Evolutionary conservation across 2,797 vertebrate genomes (phyloP).

Genomic region (Sebastes nivosus): DNA sequence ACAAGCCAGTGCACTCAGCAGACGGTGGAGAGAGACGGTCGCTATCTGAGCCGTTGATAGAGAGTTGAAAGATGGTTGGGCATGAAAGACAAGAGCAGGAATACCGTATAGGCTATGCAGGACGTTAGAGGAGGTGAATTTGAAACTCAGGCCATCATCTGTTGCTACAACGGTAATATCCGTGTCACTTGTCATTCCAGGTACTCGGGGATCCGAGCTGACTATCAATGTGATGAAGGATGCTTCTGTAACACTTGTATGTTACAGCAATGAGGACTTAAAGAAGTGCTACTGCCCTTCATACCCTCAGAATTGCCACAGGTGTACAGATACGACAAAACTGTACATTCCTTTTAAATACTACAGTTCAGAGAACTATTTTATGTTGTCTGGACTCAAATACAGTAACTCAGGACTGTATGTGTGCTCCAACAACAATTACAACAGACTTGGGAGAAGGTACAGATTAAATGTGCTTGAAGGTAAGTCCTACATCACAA

Average conservation of each 20-base stretch:
- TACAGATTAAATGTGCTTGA: slow-evolving; percentile 1
- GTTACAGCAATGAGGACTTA: neutral
- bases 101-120: neutral
- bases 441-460: fast-evolving
- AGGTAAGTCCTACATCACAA: neutral
- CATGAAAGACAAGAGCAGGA: neutral
- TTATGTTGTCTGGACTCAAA: neutral
- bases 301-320: neutral
- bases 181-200: neutral
- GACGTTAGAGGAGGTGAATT: neutral
- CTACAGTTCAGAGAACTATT: neutral
- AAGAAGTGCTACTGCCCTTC: neutral
- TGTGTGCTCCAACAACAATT: fast-evolving
- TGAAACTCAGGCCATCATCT: neutral
- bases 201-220: neutral
- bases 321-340: fast-evolving
- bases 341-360: fast-evolving
- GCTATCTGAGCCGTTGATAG: too few species aligned
- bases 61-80: neutral
- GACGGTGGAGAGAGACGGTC: neutral
- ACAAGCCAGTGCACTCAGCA: neutral
- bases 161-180: neutral
- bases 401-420: neutral
- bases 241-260: neutral
- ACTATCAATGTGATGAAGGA: neutral